Evolutionary conservation across 2,797 vertebrate genomes (phyloP).

Genomic region (Sebastes glaucus): DNA sequence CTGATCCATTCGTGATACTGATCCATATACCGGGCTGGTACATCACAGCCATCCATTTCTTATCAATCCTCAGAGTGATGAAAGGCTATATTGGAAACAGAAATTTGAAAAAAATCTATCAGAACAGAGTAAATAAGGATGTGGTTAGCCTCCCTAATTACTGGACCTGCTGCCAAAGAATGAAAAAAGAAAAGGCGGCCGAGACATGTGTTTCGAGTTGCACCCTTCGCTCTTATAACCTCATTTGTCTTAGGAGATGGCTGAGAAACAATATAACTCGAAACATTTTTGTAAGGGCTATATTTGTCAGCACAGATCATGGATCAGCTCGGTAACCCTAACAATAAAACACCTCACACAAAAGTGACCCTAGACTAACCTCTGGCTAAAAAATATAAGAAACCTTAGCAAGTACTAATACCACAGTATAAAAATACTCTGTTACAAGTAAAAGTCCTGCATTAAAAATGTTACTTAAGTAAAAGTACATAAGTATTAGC

Average conservation of each 20-base stretch:
- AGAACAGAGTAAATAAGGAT: constrained; percentile 71
- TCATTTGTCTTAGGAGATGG: constrained; percentile 52
- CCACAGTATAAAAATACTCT: too few species aligned
- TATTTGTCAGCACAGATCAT: constrained; percentile 34
- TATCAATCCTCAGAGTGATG: constrained; percentile 62
- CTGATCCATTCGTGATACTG: constrained; percentile 71
- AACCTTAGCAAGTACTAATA: too few species aligned
- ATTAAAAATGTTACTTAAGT: too few species aligned
- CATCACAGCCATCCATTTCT: constrained; percentile 50
- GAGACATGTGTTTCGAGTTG: constrained; percentile 70
- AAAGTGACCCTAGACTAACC: constrained; percentile 4
- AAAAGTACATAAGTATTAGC: too few species aligned
- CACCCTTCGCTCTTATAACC: constrained; percentile 49
- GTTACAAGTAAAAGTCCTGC: too few species aligned
- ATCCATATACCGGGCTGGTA: constrained; percentile 54
- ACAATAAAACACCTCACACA: constrained; percentile 32
- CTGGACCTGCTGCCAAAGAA: constrained; percentile 66
- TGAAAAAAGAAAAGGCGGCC: constrained; percentile 50
- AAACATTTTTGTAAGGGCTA: constrained; percentile 28
- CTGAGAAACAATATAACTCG: constrained; percentile 30
- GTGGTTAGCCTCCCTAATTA: constrained; percentile 75
- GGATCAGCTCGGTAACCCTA: constrained; percentile 10
- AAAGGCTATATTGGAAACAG: constrained; percentile 64
- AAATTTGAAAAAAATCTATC: constrained; percentile 59
- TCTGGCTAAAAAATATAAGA: neutral